Percentiles rank a stretch among this genome's conserved stretches.
Evolutionary conservation across 2,888 invertebrate genomes (phyloP).

Genomic region (Philereme transversata): DNA sequence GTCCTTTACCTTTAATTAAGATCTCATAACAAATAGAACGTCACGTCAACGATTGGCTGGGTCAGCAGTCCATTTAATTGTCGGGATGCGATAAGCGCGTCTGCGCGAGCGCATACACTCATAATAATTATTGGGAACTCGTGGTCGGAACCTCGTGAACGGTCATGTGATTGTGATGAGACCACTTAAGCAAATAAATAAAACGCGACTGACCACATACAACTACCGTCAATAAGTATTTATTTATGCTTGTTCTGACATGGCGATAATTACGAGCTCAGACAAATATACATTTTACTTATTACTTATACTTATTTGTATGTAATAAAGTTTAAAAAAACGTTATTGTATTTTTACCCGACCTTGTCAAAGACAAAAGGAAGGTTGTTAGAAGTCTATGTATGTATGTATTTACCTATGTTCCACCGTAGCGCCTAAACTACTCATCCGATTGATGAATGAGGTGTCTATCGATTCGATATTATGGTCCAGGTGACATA

Average conservation of each 20-base stretch:
- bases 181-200: conserved; percentile 82
- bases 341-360: too few relatives aligned
- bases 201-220: conserved; percentile 56
- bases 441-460: too few relatives aligned
- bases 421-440: too few relatives aligned
- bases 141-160: conserved; percentile 72
- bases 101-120: conserved; percentile 51
- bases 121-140: conserved; percentile 70
- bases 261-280: conserved; percentile 7
- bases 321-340: too few relatives aligned
- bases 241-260: conserved; percentile 37
- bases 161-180: conserved; percentile 80
- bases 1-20: conserved; percentile 62
- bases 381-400: too few relatives aligned
- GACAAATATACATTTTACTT: background rate
- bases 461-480: too few relatives aligned
- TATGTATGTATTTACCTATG: too few relatives aligned
- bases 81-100: conserved; percentile 57
- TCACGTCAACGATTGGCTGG: conserved; percentile 55
- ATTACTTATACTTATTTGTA: background rate
- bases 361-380: too few relatives aligned
- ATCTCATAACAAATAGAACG: conserved; percentile 52
- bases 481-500: too few relatives aligned
- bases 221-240: conserved; percentile 53
- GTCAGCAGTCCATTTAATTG: conserved; percentile 64